Evolutionary conservation across 2,797 vertebrate species (phyloP), one percentile per base, ranked within the genome.

Genomic region (Lepus townsendii): DNA sequence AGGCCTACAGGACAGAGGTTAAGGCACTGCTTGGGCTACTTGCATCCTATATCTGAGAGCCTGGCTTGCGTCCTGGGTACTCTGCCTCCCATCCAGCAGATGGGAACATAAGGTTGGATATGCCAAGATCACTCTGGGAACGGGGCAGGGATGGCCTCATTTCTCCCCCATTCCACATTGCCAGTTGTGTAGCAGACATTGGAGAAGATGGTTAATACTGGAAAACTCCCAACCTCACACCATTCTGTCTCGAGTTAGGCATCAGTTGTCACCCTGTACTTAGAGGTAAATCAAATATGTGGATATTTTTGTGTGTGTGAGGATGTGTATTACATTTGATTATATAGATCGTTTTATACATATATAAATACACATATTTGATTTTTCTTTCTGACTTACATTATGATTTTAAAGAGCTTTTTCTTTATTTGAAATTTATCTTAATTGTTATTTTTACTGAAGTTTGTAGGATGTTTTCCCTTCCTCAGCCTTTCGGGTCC

Each of bases 391-490:
- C 52, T 83, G 35, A 83, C 35, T 94, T 87, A 68, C 1, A 69
- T 57, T 94, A 19, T 93, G 50, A 75, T 90, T 82, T 91, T 12
- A 38, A 17, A 72, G 88, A 60, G 24, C 8, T 68, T 89, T 93
- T 78, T 66, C 47, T 89, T 90, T 54, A 80, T 92, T 90, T 90
- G 72, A 27, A 62, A 73, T 93, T 90, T 78, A 52, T 63, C 35
- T 90, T 78, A 79, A 1, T 54, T 93, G n/a, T 88, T 32, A 71
- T 79, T 93, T 93, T 16, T n/a, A 63, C 47, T 75, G 26, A 96
- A 50, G 24, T 26, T 75, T 80, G 50, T 30, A 30, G 79, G 42
- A 94, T 14, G 20, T 95, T 96, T 92, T 94, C 92, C 86, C 72
- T 95, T 76, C 80, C 80, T 22, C 16, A 73, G 8, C 42, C 90